Base-by-base conservation (phyloP, 2,797 vertebrate species). In the Lerista edwardsae region DNA sequence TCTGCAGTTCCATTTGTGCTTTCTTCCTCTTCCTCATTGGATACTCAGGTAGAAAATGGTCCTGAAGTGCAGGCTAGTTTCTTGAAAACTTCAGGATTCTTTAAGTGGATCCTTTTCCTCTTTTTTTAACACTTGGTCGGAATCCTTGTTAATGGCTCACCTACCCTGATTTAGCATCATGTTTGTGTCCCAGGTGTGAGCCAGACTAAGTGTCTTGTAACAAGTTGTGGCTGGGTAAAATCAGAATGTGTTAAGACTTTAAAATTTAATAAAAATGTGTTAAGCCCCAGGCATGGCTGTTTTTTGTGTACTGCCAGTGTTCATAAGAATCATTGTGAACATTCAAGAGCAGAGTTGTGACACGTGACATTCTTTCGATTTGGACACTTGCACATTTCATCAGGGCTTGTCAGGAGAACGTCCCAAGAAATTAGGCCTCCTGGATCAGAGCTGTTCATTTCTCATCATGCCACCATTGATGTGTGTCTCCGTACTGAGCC, bases 121-220 rank as follows among this genome's bases (percentile, higher is more conserved):
- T 15, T 25, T 31, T n/a, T 29, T 72, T 3, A 62, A 3, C 34
- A 36, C 68, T 29, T 27, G 39, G 2, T 55, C 55, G 9, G 41
- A 51, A 5, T 6, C 69, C 25, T 36, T 17, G 36, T 0, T 0
- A 0, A 31, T 17, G 0, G 19, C 25, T 27, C 25, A 10, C 3
- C 1, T 1, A 0, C 55, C 0, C 0, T 1, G 1, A 31, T 2
- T 6, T 9, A 11, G 14, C 25, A 0, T 25, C 1, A 3, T 25
- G 72, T 65, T 27, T 8, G 14, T 51, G n/a, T 17, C 71, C 79
- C 80, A 9, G 0, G 31, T 5, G 62, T 65, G 82, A 64, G 1
- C 1, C 59, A 83, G 65, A 11, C 59, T 31, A 12, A 4, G 57
- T 1, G 25, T 64, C 11, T 12, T 55, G 0, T 8, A 12, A 51